Evolutionary conservation across 2,888 invertebrate genomes (phyloP).

Genomic region (Pachydiplax longipennis): DNA sequence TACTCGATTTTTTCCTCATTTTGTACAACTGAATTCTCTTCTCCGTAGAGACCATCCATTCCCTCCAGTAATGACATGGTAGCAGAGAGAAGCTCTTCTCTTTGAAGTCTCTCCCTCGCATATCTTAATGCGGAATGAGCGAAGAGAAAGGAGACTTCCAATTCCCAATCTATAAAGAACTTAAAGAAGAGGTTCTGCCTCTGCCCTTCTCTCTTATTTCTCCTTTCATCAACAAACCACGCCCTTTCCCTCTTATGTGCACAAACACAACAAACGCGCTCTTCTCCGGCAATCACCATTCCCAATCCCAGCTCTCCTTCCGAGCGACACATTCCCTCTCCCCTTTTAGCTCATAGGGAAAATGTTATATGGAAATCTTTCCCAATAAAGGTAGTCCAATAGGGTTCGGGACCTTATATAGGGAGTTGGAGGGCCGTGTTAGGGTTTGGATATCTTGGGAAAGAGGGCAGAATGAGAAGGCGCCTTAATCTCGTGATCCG

Average conservation of each 20-base stretch:
- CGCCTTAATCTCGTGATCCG: not conserved
- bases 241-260: not conserved
- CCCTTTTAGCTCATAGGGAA: constrained; percentile 14
- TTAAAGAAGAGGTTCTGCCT: not conserved
- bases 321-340: not conserved
- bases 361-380: constrained; percentile 42
- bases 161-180: constrained; percentile 1
- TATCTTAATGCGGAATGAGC: constrained; percentile 5
- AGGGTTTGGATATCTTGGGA: not conserved
- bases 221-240: constrained; percentile 20
- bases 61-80: not conserved
- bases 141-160: not conserved
- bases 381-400: constrained; percentile 36
- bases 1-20: not conserved
- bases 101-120: constrained; percentile 4
- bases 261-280: not conserved
- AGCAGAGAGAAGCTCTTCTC: not conserved
- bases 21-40: not conserved
- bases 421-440: not conserved
- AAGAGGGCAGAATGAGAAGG: not conserved
- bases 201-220: not conserved
- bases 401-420: not conserved
- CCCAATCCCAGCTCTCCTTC: not conserved
- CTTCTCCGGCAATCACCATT: not conserved
- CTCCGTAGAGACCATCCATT: not conserved